phyloP scores from a whole-genome alignment of 2,797 vertebrate species.

The Buceros bicornis region DNA sequence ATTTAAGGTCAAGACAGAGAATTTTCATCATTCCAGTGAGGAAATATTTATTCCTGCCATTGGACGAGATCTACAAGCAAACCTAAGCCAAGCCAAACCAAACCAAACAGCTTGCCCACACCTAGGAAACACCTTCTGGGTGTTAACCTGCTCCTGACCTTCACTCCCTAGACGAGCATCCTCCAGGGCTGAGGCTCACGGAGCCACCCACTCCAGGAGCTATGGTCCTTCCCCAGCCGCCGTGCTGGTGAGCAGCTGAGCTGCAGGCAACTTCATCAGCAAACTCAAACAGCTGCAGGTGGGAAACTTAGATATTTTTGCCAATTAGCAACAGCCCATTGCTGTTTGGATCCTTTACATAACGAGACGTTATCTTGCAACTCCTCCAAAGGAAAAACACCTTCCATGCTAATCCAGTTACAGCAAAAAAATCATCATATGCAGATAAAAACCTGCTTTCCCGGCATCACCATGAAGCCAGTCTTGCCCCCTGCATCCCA shows the following conservation, averaged over 20 bases:
- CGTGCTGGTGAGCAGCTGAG: accelerated
- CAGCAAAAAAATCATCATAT: not conserved
- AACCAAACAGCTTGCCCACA: not conserved
- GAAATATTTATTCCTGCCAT: not conserved
- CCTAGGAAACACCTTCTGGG: not conserved
- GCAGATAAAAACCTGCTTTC: not conserved
- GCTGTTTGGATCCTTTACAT: not conserved
- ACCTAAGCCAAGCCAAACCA: not conserved
- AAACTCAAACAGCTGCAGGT: not conserved
- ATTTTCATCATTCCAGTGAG: not conserved
- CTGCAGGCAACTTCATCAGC: not conserved
- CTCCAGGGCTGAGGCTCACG: not conserved
- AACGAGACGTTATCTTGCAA: not conserved
- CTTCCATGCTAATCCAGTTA: not conserved
- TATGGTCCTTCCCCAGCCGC: not conserved
- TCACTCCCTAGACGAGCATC: not conserved
- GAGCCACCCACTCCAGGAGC: accelerated
- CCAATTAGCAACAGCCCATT: not conserved
- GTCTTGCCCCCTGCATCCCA: not conserved
- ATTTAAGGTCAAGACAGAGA: not conserved
- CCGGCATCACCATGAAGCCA: not conserved
- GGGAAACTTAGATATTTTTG: not conserved
- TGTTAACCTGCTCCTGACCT: not conserved
- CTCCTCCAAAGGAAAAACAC: not conserved
- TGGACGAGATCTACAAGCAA: accelerated